phyloP scores from a whole-genome alignment of 2,113 vertebrate species.

The Colinus virginianus region DNA sequence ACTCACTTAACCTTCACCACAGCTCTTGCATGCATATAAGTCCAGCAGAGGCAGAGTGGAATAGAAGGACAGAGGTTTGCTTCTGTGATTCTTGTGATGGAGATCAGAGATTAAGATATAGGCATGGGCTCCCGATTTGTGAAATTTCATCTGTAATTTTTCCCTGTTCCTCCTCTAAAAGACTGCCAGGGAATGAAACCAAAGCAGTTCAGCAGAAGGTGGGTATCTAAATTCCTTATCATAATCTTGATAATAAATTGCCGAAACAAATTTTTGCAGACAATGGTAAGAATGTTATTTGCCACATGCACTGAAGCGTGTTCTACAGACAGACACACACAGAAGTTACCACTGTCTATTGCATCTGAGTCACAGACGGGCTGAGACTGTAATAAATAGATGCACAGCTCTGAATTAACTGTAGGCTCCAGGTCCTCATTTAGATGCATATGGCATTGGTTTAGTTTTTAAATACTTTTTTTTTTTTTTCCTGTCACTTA shows the following conservation, averaged over 20 bases:
- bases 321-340: background rate
- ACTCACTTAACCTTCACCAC: background rate
- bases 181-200: background rate
- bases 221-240: background rate
- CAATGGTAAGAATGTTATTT: background rate
- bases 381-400: background rate
- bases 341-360: background rate
- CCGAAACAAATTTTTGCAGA: background rate
- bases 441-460: background rate
- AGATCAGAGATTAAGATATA: background rate
- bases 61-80: background rate
- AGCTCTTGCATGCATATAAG: accelerated
- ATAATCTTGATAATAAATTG: background rate
- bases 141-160: background rate
- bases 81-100: background rate
- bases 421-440: background rate
- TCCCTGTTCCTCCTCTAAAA: background rate
- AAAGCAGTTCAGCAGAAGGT: background rate
- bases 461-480: background rate
- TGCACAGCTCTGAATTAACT: background rate
- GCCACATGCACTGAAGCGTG: background rate
- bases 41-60: background rate
- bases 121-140: background rate
- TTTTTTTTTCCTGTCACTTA: background rate
- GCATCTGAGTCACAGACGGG: background rate